Conservation (phyloP, 2,888 invertebrate genomes). For the Catocala nupta region DNA sequence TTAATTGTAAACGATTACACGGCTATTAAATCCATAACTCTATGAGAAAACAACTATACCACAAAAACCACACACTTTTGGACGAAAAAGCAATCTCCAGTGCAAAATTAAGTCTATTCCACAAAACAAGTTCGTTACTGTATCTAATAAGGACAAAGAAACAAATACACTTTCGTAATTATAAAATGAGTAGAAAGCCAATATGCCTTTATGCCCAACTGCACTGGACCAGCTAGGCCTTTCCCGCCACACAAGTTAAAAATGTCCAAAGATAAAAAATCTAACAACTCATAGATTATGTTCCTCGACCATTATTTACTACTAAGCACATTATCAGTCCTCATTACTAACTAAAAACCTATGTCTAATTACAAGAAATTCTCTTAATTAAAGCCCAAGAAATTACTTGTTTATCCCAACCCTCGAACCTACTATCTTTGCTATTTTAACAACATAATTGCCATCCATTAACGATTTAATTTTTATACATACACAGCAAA, state of each 20-base stretch:
- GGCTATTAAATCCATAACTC: too few species aligned
- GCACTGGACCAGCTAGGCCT: neutral
- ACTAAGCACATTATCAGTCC: conserved; percentile 33
- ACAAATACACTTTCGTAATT: too few species aligned
- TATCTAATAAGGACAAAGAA: too few species aligned
- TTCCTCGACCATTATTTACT: conserved; percentile 28
- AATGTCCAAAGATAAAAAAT: conserved; percentile 9
- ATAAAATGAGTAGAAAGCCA: too few species aligned
- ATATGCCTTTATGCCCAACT: neutral
- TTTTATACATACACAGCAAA: too few species aligned
- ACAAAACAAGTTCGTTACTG: too few species aligned
- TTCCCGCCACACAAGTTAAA: conserved; percentile 15
- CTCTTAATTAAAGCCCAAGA: conserved; percentile 46
- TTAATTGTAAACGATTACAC: too few species aligned
- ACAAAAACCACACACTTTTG: too few species aligned
- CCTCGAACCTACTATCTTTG: neutral
- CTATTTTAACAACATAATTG: neutral
- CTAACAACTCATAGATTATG: conserved; percentile 22
- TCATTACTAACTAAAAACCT: conserved; percentile 49
- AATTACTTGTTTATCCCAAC: conserved; percentile 25
- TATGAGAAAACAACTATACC: too few species aligned
- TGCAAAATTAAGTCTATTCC: too few species aligned
- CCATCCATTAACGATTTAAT: neutral
- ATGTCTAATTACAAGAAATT: conserved; percentile 51
- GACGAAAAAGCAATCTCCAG: too few species aligned